phyloP scores from a whole-genome alignment of 1,140 invertebrate genomes.

The Leptinotarsa lineolata region DNA sequence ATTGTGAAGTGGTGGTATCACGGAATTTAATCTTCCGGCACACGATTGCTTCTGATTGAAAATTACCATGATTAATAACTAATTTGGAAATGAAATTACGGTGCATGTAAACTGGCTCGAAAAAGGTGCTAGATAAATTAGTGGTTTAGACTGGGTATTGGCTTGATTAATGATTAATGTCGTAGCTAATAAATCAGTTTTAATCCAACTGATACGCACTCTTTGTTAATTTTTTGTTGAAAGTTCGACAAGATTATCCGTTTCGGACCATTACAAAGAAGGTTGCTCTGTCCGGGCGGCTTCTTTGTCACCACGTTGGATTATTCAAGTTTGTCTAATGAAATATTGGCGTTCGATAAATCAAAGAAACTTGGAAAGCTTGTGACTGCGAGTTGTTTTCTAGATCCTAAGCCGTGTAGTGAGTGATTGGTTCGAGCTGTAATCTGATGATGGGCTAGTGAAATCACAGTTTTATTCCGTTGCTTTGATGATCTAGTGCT shows the following conservation, averaged over 20 bases:
- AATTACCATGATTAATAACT: background rate
- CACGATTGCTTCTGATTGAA: slow-evolving; percentile 3
- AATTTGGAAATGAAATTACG: slow-evolving; percentile 4
- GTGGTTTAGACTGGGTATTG: slow-evolving; percentile 3
- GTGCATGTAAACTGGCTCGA: slow-evolving; percentile 7
- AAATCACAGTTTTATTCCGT: too few relatives aligned
- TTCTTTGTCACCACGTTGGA: background rate
- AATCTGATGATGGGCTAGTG: too few relatives aligned
- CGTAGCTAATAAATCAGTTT: background rate
- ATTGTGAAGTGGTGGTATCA: slow-evolving; percentile 2
- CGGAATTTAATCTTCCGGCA: background rate
- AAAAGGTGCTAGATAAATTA: slow-evolving; percentile 4
- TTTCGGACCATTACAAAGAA: background rate
- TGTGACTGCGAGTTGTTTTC: too few relatives aligned
- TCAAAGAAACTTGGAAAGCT: too few relatives aligned
- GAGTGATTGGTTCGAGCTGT: too few relatives aligned
- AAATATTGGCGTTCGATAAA: too few relatives aligned
- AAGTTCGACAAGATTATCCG: background rate
- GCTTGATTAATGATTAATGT: slow-evolving; percentile 8
- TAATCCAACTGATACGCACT: background rate
- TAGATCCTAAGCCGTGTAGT: too few relatives aligned
- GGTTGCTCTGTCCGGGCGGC: background rate
- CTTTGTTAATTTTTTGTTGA: background rate
- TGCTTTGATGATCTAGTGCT: too few relatives aligned
- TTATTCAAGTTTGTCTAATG: too few relatives aligned